These are phyloP conservation scores for Pycnonotus jocosus DNA, from an alignment of 2,113 vertebrate genomes.

Conservation along the genomic window DNA sequence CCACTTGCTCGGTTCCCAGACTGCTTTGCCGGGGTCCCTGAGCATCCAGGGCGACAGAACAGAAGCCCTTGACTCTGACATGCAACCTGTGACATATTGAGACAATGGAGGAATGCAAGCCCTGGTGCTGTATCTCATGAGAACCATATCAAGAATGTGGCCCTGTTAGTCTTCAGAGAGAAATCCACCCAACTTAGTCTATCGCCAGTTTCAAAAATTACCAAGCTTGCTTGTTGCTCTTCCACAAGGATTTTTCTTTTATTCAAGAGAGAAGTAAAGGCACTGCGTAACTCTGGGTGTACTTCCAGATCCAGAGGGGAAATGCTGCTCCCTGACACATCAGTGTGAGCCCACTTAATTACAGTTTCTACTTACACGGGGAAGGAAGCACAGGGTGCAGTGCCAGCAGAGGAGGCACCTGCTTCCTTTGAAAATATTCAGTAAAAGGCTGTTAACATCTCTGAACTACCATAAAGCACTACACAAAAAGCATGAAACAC, in stretches of 20 bases:
- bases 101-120: background rate
- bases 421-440: background rate
- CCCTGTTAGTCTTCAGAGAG: background rate
- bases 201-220: background rate
- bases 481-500: background rate
- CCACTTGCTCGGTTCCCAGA: too few relatives aligned
- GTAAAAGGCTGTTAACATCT: background rate
- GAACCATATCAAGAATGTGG: background rate
- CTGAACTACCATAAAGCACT: background rate
- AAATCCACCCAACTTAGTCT: background rate
- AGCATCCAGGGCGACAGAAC: too few relatives aligned
- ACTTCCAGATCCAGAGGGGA: background rate
- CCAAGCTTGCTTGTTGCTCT: background rate
- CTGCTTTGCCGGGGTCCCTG: too few relatives aligned
- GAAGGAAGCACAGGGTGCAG: background rate
- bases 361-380: background rate
- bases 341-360: background rate
- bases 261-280: background rate
- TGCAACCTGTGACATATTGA: too few relatives aligned
- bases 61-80: too few relatives aligned
- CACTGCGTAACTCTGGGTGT: fast-evolving
- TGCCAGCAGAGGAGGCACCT: background rate
- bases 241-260: background rate
- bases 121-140: background rate
- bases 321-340: background rate